Evolutionary conservation across 2,797 vertebrate genomes (phyloP).

Genomic region (Lateolabrax maculatus): DNA sequence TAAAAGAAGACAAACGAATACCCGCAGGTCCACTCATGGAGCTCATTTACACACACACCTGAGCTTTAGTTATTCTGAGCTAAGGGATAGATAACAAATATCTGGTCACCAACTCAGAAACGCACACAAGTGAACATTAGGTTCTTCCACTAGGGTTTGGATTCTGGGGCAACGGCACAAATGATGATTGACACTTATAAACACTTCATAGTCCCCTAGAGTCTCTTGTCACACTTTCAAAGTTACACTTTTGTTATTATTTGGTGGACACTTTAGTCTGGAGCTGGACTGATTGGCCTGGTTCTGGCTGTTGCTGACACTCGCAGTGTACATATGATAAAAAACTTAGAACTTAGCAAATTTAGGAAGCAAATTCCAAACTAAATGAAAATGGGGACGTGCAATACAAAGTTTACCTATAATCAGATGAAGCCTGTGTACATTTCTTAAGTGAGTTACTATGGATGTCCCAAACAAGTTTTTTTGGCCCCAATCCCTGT

Average conservation of each 20-base stretch:
- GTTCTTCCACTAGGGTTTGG: neutral
- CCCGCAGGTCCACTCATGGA: constrained; percentile 21
- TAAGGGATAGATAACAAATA: neutral
- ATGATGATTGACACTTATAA: too few relatives aligned
- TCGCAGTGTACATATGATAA: too few relatives aligned
- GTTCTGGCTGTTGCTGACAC: too few relatives aligned
- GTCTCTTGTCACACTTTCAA: neutral
- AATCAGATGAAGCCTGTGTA: neutral
- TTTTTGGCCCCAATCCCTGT: too few relatives aligned
- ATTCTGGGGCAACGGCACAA: neutral
- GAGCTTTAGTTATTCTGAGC: constrained; percentile 29
- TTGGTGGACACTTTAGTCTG: neutral
- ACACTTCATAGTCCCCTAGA: neutral
- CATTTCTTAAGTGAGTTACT: too few relatives aligned
- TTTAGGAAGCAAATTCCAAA: neutral
- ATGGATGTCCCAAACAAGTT: too few relatives aligned
- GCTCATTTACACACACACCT: constrained; percentile 27
- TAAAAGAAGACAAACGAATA: too few relatives aligned
- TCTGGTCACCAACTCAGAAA: neutral
- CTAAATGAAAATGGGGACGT: neutral
- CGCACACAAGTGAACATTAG: neutral
- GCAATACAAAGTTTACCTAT: neutral
- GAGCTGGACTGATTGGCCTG: too few relatives aligned
- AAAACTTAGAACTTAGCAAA: neutral
- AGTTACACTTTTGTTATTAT: neutral